phyloP scores from a whole-genome alignment of 2,797 vertebrate genomes.

The Lacerta agilis region DNA sequence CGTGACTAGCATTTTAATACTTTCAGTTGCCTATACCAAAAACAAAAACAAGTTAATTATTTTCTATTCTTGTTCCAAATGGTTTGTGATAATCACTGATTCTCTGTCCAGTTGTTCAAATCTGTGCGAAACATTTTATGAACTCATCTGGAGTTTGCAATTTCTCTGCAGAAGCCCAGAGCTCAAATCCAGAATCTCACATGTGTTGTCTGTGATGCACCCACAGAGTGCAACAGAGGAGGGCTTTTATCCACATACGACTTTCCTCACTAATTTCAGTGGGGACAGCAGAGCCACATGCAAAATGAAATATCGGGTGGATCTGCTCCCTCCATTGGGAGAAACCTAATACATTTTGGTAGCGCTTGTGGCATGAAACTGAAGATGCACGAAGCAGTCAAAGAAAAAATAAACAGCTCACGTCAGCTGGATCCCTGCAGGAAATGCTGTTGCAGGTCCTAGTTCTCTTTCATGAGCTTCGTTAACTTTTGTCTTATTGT shows the following conservation, averaged over 20 bases:
- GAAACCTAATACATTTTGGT: not conserved
- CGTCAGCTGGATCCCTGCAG: not conserved
- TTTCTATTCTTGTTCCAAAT: not conserved
- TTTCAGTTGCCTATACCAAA: conserved; percentile 87
- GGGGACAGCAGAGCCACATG: not conserved
- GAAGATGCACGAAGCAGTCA: not conserved
- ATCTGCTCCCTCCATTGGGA: not conserved
- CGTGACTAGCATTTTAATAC: conserved; percentile 87
- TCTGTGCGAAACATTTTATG: not conserved
- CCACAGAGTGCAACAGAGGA: not conserved
- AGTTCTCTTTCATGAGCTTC: not conserved
- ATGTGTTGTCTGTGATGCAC: not conserved
- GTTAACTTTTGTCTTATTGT: not conserved
- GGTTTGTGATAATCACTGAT: not conserved
- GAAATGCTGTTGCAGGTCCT: not conserved
- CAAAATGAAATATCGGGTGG: not conserved
- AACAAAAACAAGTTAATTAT: not conserved
- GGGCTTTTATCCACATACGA: not conserved
- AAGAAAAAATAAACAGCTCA: not conserved
- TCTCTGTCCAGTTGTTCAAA: not conserved
- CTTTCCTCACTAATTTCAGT: not conserved
- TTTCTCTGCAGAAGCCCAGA: not conserved
- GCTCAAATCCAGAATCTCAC: not conserved
- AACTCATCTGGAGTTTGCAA: not conserved
- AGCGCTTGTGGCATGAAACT: not conserved